phyloP scores from a whole-genome alignment of 1,140 invertebrate genomes.

The Brachionus sp. region DNA sequence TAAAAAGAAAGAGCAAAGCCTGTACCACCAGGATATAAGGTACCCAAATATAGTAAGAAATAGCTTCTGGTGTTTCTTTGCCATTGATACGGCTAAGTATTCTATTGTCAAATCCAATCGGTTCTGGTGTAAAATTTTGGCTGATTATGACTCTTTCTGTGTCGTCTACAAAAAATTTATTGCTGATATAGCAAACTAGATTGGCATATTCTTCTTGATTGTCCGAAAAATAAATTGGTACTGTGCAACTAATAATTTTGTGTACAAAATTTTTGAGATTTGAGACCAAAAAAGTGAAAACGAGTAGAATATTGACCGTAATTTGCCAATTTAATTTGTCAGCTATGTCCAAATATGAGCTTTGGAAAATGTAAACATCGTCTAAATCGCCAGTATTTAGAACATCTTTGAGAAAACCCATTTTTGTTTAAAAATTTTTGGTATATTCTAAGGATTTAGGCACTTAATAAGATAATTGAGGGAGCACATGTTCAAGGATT shows the following conservation, averaged over 20 bases:
- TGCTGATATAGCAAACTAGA: slow-evolving; percentile 20
- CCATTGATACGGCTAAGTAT: background rate
- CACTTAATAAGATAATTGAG: background rate
- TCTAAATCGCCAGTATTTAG: slow-evolving; percentile 12
- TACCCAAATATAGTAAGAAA: slow-evolving; percentile 38
- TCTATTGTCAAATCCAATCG: slow-evolving; percentile 4
- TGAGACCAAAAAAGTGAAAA: slow-evolving; percentile 25
- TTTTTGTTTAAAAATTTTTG: slow-evolving; percentile 13
- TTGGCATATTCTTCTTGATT: slow-evolving; percentile 45
- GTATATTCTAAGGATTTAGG: background rate
- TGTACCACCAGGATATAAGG: slow-evolving; percentile 29
- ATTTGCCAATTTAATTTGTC: slow-evolving; percentile 45
- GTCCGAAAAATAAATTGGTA: slow-evolving; percentile 40
- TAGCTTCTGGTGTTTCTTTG: background rate
- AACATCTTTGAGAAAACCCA: slow-evolving; percentile 17
- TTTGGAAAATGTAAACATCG: slow-evolving; percentile 20
- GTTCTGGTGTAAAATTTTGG: slow-evolving; percentile 17
- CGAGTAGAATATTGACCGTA: background rate
- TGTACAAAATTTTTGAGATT: slow-evolving; percentile 33
- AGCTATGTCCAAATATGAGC: slow-evolving; percentile 12
- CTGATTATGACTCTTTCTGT: background rate
- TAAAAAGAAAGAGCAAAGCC: background rate
- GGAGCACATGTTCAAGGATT: slow-evolving; percentile 4
- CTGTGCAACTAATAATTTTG: slow-evolving; percentile 39
- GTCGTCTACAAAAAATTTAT: slow-evolving; percentile 31